Conservation (phyloP, 2,888 invertebrate genomes). For the Cryptus armator region DNA sequence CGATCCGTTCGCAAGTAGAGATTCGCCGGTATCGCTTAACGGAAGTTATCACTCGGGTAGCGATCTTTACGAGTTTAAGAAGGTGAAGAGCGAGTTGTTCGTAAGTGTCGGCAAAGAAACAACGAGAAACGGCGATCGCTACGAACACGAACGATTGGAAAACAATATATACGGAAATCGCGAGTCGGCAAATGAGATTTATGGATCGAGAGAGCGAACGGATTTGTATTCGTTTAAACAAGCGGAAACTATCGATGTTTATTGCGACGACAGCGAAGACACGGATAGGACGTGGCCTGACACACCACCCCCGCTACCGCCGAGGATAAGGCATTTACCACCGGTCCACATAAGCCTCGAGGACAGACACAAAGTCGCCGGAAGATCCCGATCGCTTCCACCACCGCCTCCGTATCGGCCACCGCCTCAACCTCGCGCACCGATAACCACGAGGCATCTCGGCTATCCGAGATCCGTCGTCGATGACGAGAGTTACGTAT, state of each 20-base stretch:
- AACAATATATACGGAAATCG: conserved; percentile 80
- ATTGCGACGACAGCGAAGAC: conserved; percentile 85
- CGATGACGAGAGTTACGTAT: conserved; percentile 84
- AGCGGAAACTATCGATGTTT: conserved; percentile 82
- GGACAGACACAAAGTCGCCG: conserved; percentile 85
- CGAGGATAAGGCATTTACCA: conserved; percentile 88
- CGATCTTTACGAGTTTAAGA: conserved; percentile 80
- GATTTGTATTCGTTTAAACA: conserved; percentile 82
- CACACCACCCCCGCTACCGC: conserved; percentile 88
- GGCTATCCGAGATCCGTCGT: conserved; percentile 82
- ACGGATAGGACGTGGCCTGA: conserved; percentile 83
- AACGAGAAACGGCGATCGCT: conserved; percentile 67
- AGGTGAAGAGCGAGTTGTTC: conserved; percentile 81
- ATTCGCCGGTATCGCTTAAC: conserved; percentile 82
- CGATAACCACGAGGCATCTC: conserved; percentile 81
- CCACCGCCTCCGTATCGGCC: conserved; percentile 84
- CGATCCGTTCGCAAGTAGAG: conserved; percentile 80
- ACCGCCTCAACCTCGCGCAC: conserved; percentile 83
- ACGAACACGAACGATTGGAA: conserved; percentile 71
- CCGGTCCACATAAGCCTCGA: conserved; percentile 89
- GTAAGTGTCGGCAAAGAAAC: conserved; percentile 75
- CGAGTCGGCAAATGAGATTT: conserved; percentile 79
- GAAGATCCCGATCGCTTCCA: conserved; percentile 83
- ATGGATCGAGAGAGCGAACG: conserved; percentile 78
- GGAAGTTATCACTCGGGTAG: conserved; percentile 79